Percentiles rank a stretch among this genome's conserved stretches.
phyloP scores from a whole-genome alignment of 2,888 invertebrate genomes.

The Marronus borbonicus region DNA sequence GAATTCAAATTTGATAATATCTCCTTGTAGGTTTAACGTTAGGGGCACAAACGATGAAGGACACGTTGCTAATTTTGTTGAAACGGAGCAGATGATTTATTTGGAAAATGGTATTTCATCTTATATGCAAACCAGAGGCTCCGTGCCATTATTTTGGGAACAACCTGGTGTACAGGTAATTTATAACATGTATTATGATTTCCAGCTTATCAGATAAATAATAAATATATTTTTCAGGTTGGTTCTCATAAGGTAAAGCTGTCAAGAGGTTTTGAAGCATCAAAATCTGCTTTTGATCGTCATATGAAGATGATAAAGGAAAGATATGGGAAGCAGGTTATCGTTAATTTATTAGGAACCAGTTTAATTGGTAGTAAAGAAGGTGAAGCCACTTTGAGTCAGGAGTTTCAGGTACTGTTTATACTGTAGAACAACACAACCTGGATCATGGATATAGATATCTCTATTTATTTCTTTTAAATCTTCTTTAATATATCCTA shows the following conservation, averaged over 20 bases:
- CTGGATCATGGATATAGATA: too few species aligned
- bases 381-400: slow-evolving; percentile 95
- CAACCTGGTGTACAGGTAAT: slow-evolving; percentile 94
- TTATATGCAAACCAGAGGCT: slow-evolving; percentile 94
- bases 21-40: slow-evolving; percentile 86
- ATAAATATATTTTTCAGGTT: slow-evolving; percentile 73
- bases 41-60: slow-evolving; percentile 99
- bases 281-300: slow-evolving; percentile 92
- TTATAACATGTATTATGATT: background rate
- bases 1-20: too few species aligned
- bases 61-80: slow-evolving; percentile 99
- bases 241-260: slow-evolving; percentile 99
- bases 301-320: slow-evolving; percentile 90
- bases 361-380: slow-evolving; percentile 95
- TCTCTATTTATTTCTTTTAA: too few species aligned
- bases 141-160: slow-evolving; percentile 99
- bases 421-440: too few species aligned
- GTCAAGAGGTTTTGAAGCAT: slow-evolving; percentile 95
- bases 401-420: slow-evolving; percentile 83
- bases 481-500: too few species aligned
- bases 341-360: slow-evolving; percentile 94
- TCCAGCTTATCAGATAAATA: background rate
- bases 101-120: slow-evolving; percentile 93
- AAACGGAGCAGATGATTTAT: slow-evolving; percentile 98
- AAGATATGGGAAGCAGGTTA: slow-evolving; percentile 91